Evolutionary conservation across 2,113 vertebrate genomes (phyloP).

Genomic region (Phyllostomus discolor): DNA sequence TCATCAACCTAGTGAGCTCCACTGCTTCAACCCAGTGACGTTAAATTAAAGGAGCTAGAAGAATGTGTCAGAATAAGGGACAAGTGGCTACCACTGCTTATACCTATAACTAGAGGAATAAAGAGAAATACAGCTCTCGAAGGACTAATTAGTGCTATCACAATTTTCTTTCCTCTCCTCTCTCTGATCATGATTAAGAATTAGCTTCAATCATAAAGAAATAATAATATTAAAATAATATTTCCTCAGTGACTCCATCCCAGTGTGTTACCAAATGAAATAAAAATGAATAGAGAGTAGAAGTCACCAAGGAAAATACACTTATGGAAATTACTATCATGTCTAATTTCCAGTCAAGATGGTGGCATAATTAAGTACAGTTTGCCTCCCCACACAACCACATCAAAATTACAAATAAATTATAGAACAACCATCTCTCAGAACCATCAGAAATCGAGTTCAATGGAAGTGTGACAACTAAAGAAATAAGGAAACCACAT

Average conservation of each 20-base stretch:
- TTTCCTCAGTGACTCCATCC: neutral
- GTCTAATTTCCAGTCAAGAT: no score
- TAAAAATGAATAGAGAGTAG: neutral
- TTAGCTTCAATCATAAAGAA: neutral
- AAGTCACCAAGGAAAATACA: neutral
- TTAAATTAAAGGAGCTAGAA: neutral
- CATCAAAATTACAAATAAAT: no score
- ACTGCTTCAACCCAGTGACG: neutral
- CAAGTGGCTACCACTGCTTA: neutral
- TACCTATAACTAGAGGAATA: neutral
- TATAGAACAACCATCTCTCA: no score
- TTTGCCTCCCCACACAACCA: no score
- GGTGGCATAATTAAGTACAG: no score
- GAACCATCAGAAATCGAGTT: no score
- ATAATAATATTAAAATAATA: neutral
- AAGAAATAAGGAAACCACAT: no score
- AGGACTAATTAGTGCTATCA: neutral
- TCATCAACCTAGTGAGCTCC: neutral
- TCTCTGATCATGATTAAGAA: neutral
- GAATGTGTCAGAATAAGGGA: neutral
- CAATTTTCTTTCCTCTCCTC: neutral
- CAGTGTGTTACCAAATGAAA: conserved; percentile 1
- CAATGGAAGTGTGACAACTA: no score
- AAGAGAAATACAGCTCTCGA: neutral
- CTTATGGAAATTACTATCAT: neutral